Percentiles rank a stretch among this genome's conserved stretches.
Evolutionary conservation across 2,113 vertebrate genomes (phyloP).

Genomic region (Camelus bactrianus): DNA sequence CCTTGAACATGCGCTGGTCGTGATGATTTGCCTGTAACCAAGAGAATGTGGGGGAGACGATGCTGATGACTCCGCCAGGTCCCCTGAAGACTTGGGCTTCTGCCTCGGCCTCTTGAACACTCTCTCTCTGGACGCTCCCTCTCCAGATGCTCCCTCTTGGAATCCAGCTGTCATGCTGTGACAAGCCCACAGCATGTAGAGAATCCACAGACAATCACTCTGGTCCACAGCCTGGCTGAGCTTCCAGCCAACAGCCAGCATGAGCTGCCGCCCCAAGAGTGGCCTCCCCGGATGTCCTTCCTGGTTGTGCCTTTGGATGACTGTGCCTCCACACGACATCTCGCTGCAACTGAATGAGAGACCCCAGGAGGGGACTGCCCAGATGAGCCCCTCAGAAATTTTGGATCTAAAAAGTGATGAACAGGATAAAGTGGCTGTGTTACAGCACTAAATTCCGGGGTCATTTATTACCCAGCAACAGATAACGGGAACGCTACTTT

Average conservation of each 20-base stretch:
- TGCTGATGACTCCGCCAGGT: not conserved
- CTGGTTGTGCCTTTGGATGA: not conserved
- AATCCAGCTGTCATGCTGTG: not conserved
- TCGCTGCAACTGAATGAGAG: not conserved
- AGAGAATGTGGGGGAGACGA: not conserved
- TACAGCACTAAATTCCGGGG: not conserved
- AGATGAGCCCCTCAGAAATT: not conserved
- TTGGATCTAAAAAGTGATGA: not conserved
- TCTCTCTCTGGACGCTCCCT: not conserved
- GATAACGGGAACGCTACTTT: not conserved
- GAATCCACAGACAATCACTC: not conserved
- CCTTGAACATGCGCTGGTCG: not conserved
- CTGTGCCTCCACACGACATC: not conserved
- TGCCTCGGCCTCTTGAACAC: not conserved
- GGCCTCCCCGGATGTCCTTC: not conserved
- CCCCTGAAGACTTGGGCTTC: not conserved
- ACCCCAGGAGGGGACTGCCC: not conserved
- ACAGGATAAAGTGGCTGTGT: not conserved
- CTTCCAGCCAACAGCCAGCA: not conserved
- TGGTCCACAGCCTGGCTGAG: not conserved
- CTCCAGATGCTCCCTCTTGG: not conserved
- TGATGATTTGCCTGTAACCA: not conserved
- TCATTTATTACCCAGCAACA: conserved; percentile 1
- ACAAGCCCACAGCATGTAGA: not conserved
- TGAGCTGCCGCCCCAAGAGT: not conserved